Conservation (phyloP, 2,888 invertebrate genomes). For the Carabus problematicus region DNA sequence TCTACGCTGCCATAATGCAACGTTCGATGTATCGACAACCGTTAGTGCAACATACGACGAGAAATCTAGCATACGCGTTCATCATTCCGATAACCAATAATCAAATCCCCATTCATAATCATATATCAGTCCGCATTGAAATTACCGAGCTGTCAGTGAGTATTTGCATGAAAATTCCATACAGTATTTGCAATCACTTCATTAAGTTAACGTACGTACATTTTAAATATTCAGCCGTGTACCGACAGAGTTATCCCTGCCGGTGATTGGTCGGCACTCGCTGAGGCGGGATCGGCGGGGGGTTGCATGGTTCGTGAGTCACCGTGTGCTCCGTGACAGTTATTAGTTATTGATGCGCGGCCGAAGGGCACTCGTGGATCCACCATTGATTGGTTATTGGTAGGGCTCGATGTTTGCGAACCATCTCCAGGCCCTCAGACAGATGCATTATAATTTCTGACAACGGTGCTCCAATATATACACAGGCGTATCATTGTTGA, state of each 20-base stretch:
- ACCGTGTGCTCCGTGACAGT: constrained; percentile 23
- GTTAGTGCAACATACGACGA: too few species aligned
- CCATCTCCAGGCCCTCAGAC: too few species aligned
- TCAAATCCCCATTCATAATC: constrained; percentile 39
- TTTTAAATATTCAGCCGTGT: background rate
- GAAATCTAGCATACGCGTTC: constrained; percentile 6
- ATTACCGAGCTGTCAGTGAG: constrained; percentile 32
- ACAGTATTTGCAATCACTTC: constrained; percentile 20
- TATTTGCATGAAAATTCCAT: constrained; percentile 41
- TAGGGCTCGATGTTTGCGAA: constrained; percentile 3
- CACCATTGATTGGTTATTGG: constrained; percentile 38
- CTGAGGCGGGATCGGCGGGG: too few species aligned
- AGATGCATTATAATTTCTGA: constrained; percentile 6
- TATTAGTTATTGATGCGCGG: constrained; percentile 37
- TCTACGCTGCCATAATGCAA: too few species aligned
- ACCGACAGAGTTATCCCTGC: background rate
- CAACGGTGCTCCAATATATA: constrained; percentile 8
- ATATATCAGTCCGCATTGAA: constrained; percentile 39
- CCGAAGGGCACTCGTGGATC: constrained; percentile 6
- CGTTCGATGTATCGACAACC: too few species aligned
- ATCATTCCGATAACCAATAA: constrained; percentile 41
- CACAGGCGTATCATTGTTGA: background rate
- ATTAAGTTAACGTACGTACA: constrained; percentile 14
- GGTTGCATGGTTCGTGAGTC: constrained; percentile 25
- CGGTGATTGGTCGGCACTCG: background rate